Percentiles rank a stretch among this genome's conserved stretches.
phyloP scores from a whole-genome alignment of 2,888 invertebrate species.

The Marasmarcha lunaedactyla region DNA sequence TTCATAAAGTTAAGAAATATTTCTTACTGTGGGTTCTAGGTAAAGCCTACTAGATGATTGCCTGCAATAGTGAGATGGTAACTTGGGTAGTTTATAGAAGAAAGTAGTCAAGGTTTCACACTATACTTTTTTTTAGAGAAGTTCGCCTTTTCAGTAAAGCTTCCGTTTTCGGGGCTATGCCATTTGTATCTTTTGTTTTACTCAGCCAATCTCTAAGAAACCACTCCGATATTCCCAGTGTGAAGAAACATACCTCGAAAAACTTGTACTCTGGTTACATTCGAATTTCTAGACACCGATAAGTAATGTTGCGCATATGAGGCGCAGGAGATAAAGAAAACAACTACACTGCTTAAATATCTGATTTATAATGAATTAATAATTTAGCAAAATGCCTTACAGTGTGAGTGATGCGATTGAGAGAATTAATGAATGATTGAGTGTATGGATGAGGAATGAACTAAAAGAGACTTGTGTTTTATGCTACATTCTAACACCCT shows the following conservation, averaged over 20 bases:
- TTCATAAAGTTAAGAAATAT: constrained; percentile 4
- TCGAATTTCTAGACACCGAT: constrained; percentile 6
- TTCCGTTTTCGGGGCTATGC: constrained; percentile 8
- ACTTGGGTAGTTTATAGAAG: constrained; percentile 3
- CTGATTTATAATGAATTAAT: no score
- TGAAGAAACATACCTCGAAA: constrained; percentile 7
- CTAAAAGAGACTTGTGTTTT: no score
- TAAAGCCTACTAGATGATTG: constrained; percentile 4
- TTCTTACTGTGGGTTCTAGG: constrained; percentile 1
- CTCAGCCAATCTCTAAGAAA: constrained; percentile 2
- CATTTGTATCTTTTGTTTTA: constrained; percentile 6
- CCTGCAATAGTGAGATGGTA: constrained; percentile 5
- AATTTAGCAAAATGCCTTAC: no score
- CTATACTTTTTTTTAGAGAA: constrained; percentile 3
- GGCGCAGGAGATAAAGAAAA: no score
- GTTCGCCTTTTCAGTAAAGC: constrained; percentile 4
- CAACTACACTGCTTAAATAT: no score
- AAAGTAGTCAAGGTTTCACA: constrained; percentile 1
- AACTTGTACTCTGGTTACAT: constrained; percentile 8
- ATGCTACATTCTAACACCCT: no score
- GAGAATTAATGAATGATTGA: no score
- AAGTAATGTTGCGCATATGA: no score
- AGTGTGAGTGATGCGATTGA: no score
- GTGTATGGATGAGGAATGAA: no score
- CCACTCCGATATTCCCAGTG: constrained; percentile 4